Evolutionary conservation across 2,113 vertebrate species (phyloP).

Genomic region (Zootoca vivipara): DNA sequence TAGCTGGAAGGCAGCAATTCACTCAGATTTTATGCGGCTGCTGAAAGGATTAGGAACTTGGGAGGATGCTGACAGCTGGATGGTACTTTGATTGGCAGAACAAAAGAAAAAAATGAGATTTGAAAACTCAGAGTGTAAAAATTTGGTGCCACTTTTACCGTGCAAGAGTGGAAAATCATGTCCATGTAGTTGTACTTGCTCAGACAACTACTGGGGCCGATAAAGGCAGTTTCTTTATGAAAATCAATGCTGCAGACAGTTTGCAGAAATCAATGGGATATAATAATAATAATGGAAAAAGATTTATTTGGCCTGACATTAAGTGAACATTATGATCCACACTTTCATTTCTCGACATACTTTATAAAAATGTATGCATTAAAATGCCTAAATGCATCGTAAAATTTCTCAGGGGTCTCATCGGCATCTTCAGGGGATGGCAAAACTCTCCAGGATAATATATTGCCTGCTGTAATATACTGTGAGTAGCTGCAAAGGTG

Average conservation of each 20-base stretch:
- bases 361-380: slow-evolving; percentile 1
- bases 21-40: background rate
- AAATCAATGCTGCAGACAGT: background rate
- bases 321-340: slow-evolving; percentile 20
- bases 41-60: background rate
- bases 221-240: background rate
- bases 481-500: background rate
- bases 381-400: slow-evolving; percentile 5
- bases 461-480: background rate
- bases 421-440: background rate
- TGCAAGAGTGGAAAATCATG: background rate
- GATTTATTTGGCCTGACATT: background rate
- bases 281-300: background rate
- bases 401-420: background rate
- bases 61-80: background rate
- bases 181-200: background rate
- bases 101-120: background rate
- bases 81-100: slow-evolving; percentile 1
- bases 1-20: background rate
- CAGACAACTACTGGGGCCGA: background rate
- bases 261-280: slow-evolving; percentile 10
- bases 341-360: background rate
- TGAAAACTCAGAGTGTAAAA: background rate
- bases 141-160: background rate
- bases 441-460: background rate